A percentile compares a stretch with the other conserved stretches of the same genome.
These are phyloP conservation scores for Coturnix japonica DNA, from an alignment of 2,113 vertebrate species.

Conservation along the genomic window DNA sequence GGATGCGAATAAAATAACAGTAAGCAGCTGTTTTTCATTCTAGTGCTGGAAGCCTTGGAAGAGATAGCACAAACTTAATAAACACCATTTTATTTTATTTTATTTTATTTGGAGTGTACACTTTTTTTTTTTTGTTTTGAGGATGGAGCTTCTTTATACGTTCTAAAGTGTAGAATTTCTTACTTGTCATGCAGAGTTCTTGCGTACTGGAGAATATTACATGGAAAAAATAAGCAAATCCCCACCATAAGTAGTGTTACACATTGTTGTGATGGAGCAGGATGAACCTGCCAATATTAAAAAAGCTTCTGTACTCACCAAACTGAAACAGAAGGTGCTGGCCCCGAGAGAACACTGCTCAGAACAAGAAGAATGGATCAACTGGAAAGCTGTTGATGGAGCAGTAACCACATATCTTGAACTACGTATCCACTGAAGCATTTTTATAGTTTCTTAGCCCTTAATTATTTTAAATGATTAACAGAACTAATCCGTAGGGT, in stretches of 20 bases:
- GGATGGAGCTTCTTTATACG: fast-evolving
- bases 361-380: background rate
- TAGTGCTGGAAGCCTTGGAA: background rate
- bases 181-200: background rate
- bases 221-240: background rate
- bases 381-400: background rate
- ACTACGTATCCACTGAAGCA: background rate
- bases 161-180: background rate
- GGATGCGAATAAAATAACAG: background rate
- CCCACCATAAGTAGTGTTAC: background rate
- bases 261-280: background rate
- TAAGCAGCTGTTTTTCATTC: background rate
- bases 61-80: fast-evolving
- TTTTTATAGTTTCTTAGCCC: slow-evolving; percentile 29
- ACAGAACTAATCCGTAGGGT: background rate
- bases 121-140: background rate
- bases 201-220: background rate
- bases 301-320: background rate
- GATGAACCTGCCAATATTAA: background rate
- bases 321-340: background rate
- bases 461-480: slow-evolving; percentile 43
- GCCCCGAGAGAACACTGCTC: background rate
- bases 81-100: background rate
- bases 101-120: background rate
- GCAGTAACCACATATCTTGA: background rate